Evolutionary conservation across 2,888 invertebrate species (phyloP), one percentile per base, ranked within the genome.

Genomic region (Aphelenchoides bicaudatus): DNA sequence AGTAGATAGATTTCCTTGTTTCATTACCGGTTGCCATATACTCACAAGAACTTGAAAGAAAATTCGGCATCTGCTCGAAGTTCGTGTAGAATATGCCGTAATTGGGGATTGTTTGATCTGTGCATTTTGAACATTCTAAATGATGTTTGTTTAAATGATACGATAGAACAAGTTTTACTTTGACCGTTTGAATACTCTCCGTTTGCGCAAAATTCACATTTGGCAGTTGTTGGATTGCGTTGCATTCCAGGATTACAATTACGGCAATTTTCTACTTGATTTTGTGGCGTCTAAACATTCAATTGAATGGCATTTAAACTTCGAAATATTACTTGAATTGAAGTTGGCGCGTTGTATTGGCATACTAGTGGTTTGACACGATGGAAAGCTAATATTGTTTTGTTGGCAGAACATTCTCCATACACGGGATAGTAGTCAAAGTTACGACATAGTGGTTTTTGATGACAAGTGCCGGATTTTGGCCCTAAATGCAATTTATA

Each of bases 341-440:
- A 28, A 59, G 13, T 5, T 27, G 78, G 67, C 23, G 79, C 57
- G 56, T 80, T 78, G 16, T 82, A 81, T 25, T 81, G 74, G 71
- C 85, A 85, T 51, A 84, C 81, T 64, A 82, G 80, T 1, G 85
- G 85, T 59, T 82, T 76, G 25, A 84, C 80, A 83, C 84, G 84
- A 55, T 81, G 75, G 75, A 83, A 84, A 21, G 75, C 71, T 1
- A 79, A 75, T 64, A 78, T 74, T 0, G 83, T 53, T 30, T 52
- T 54, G n/a, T 29, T 47, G 46, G 38, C 30, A 8, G 16, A n/a
- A 31, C 56, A 59, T 13, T 38, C 21, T n/a, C 57, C 56, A 59
- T 82, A 80, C 28, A 80, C 75, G 52, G 82, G 81, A 66, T 81
- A 83, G 71, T 82, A 85, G 71, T 85, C 85, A 38, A 79, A 73